These are phyloP conservation scores for Globodera rostochiensis DNA, from an alignment of 1,140 invertebrate species.

Conservation along the genomic window DNA sequence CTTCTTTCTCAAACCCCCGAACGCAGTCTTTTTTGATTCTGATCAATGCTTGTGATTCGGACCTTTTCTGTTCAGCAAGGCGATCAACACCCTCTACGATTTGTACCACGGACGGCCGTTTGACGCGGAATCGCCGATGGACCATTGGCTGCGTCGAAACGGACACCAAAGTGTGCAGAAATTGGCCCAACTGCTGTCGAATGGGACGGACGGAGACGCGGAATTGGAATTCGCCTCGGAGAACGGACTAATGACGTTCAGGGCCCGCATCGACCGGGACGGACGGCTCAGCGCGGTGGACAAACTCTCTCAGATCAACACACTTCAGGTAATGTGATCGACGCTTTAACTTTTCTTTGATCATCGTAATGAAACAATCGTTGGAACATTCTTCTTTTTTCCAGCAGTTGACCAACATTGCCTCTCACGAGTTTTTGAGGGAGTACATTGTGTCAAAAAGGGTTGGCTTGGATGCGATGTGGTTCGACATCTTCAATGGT, in stretches of 20 bases:
- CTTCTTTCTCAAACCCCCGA: no score
- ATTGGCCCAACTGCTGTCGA: conserved; percentile 72
- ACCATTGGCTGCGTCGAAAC: conserved; percentile 87
- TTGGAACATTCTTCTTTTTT: not conserved
- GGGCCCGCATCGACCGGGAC: conserved; percentile 90
- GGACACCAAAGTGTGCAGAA: conserved; percentile 80
- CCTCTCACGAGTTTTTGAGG: conserved; percentile 88
- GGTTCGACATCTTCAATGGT: conserved; percentile 95
- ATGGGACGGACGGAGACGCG: not conserved
- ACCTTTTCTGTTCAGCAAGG: conserved; percentile 71
- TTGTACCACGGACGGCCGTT: conserved; percentile 78
- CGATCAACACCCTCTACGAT: conserved; percentile 87
- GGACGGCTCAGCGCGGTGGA: conserved; percentile 84
- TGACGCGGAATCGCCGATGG: conserved; percentile 80
- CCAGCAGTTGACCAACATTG: conserved; percentile 89
- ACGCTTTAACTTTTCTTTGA: no score
- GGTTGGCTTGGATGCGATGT: conserved; percentile 85
- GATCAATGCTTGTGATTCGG: no score
- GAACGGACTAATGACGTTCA: conserved; percentile 73
- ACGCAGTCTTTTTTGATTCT: no score
- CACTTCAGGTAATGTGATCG: conserved; percentile 68
- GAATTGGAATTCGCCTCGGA: conserved; percentile 53
- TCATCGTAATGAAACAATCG: no score
- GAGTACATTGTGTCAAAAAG: conserved; percentile 79
- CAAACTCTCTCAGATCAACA: conserved; percentile 90